These are phyloP conservation scores for Podiceps cristatus DNA, from an alignment of 2,113 vertebrate genomes.

Conservation along the genomic window DNA sequence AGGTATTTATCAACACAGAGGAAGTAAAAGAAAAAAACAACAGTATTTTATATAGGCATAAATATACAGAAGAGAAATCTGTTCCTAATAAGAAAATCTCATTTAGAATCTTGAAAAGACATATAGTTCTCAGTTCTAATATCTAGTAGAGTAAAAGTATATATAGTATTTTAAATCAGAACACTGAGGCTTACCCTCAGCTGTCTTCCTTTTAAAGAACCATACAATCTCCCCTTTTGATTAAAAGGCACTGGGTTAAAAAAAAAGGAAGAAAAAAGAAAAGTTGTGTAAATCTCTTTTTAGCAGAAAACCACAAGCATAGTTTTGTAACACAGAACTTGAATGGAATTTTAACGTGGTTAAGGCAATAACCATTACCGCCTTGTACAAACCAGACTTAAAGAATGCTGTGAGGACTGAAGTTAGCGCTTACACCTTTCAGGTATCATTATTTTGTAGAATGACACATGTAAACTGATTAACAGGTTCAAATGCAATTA, in stretches of 20 bases:
- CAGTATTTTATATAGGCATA: neutral
- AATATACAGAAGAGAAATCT: neutral
- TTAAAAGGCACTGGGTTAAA: neutral
- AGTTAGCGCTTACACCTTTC: neutral
- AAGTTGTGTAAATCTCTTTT: neutral
- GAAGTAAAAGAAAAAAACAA: neutral
- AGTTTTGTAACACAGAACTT: neutral
- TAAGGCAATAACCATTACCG: neutral
- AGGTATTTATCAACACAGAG: neutral
- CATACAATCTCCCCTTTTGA: neutral
- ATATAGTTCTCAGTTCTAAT: neutral
- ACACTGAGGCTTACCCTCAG: neutral
- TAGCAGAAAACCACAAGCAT: neutral
- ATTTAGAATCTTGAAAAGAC: neutral
- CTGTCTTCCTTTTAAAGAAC: neutral
- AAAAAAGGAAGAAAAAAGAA: neutral
- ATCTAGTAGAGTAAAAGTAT: neutral
- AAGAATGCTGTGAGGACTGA: neutral
- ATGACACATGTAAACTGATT: neutral
- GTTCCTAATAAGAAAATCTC: neutral
- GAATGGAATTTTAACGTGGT: neutral
- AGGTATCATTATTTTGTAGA: neutral
- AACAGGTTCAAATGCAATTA: neutral
- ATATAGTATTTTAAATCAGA: neutral
- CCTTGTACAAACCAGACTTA: neutral